Percentiles rank a stretch among this genome's conserved stretches.
These are phyloP conservation scores for Pholis gunnellus DNA, from an alignment of 2,113 vertebrate species.

Conservation along the genomic window DNA sequence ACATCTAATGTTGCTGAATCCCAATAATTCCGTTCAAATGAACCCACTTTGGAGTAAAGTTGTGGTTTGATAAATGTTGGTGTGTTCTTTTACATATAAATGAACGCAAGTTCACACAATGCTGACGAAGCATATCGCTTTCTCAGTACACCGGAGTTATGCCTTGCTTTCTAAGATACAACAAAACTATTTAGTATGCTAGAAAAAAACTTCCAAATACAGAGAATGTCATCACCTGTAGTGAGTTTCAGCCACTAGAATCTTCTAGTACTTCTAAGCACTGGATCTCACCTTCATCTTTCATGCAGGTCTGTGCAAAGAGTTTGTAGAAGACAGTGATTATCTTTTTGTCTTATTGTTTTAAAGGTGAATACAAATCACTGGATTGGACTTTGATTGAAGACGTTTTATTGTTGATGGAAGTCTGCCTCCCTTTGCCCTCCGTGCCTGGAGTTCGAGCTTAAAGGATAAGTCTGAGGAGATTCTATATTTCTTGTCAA, in stretches of 20 bases:
- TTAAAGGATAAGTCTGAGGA: conserved; percentile 4
- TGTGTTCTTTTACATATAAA: no score
- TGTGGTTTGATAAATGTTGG: not conserved
- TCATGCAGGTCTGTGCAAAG: not conserved
- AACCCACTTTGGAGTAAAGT: not conserved
- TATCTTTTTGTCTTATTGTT: not conserved
- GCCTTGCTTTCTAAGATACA: no score
- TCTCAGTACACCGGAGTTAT: no score
- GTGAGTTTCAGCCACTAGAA: not conserved
- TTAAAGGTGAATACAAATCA: not conserved
- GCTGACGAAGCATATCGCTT: no score
- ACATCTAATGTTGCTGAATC: not conserved
- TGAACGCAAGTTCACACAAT: no score
- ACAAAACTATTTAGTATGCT: no score
- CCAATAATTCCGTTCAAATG: not conserved
- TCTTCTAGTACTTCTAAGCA: not conserved
- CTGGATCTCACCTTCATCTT: not conserved
- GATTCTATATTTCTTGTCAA: not conserved
- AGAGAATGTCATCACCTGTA: not conserved
- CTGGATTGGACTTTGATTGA: not conserved
- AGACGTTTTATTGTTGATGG: not conserved
- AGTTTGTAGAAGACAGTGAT: not conserved
- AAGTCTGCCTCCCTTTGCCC: not conserved
- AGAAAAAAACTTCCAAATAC: no score
- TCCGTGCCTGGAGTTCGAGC: not conserved